These are phyloP conservation scores for Sarotherodon lohbergeri DNA, from an alignment of 2,113 vertebrate genomes.

Conservation along the genomic window DNA sequence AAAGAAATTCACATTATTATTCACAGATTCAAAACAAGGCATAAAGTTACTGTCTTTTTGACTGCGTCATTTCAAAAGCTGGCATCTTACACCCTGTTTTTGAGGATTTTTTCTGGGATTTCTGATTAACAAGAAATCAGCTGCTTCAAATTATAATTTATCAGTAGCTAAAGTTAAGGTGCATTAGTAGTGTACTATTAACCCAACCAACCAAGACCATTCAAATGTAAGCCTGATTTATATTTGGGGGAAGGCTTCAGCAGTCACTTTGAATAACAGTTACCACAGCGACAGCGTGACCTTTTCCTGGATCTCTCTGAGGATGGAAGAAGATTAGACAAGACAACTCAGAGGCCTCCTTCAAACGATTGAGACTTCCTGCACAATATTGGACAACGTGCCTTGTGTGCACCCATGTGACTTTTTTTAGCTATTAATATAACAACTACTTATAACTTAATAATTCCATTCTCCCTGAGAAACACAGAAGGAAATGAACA, in stretches of 20 bases:
- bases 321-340: constrained; percentile 9
- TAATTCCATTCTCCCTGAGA: not conserved
- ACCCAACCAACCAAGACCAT: not conserved
- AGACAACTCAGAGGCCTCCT: not conserved
- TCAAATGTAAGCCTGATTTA: not conserved
- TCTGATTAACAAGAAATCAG: not conserved
- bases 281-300: constrained; percentile 37
- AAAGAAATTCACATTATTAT: not conserved
- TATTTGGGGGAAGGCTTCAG: not conserved
- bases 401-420: not conserved
- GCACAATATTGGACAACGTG: not conserved
- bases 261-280: constrained; percentile 10
- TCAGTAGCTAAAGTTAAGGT: not conserved
- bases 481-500: not conserved
- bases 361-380: not conserved
- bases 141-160: not conserved
- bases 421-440: not conserved
- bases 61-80: not conserved
- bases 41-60: not conserved
- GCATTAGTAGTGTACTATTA: not conserved
- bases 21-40: not conserved
- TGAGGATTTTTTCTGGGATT: not conserved
- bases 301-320: constrained; percentile 14
- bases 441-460: not conserved
- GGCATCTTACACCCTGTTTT: not conserved